A percentile compares a stretch with the other conserved stretches of the same genome.
phyloP scores from a whole-genome alignment of 2,888 invertebrate genomes.

The Troglohyphantes excavatus region DNA sequence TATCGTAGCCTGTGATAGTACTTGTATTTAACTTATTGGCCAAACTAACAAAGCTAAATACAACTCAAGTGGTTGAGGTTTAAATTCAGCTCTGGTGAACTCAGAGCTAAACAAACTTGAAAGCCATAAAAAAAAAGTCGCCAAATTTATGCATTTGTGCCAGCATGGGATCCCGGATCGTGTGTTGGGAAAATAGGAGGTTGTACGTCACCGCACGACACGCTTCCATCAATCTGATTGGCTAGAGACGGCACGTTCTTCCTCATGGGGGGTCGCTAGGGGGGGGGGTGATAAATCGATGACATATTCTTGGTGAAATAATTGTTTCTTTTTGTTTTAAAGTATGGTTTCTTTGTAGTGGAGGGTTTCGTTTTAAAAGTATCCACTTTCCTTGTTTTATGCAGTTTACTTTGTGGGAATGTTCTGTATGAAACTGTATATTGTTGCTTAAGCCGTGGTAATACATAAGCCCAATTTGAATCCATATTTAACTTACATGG shows the following conservation, averaged over 20 bases:
- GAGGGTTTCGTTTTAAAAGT: neutral
- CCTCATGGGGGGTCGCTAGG: slow-evolving; percentile 24
- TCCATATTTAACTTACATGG: too few relatives aligned
- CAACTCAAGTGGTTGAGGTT: too few relatives aligned
- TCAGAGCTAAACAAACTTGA: neutral
- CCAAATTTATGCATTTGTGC: neutral
- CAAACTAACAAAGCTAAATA: too few relatives aligned
- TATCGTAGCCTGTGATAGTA: too few relatives aligned
- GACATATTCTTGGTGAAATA: slow-evolving; percentile 7
- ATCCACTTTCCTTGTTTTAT: too few relatives aligned
- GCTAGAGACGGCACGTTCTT: slow-evolving; percentile 74
- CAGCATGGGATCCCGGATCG: neutral
- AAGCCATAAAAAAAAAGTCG: neutral
- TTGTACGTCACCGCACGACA: slow-evolving; percentile 72
- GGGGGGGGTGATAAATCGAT: slow-evolving; percentile 19
- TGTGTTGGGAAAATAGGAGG: neutral
- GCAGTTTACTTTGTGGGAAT: too few relatives aligned
- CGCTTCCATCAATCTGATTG: slow-evolving; percentile 77
- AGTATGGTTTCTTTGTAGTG: neutral
- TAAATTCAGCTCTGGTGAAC: neutral
- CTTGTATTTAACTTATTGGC: too few relatives aligned
- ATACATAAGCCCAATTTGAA: too few relatives aligned
- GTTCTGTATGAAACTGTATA: too few relatives aligned
- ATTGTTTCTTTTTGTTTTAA: slow-evolving; percentile 32
- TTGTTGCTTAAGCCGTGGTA: too few relatives aligned